These are phyloP conservation scores for Eupithecia abbreviata DNA, from an alignment of 2,888 invertebrate genomes.

Conservation along the genomic window DNA sequence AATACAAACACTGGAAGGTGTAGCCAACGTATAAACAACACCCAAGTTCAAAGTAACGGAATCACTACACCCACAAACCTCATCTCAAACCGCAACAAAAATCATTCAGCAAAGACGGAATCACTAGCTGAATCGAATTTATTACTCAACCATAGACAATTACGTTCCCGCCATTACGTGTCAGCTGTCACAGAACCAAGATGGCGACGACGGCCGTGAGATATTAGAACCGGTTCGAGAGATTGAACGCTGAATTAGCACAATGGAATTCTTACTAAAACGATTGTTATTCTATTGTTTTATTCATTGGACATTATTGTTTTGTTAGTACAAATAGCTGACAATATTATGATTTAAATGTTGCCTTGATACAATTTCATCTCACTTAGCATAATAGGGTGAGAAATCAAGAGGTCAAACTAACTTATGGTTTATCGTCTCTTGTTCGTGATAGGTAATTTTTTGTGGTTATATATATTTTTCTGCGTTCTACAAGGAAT, in stretches of 20 bases:
- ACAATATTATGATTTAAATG: conserved; percentile 4
- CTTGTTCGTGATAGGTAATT: no score
- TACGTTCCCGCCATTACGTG: conserved; percentile 62
- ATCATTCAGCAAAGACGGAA: conserved; percentile 45
- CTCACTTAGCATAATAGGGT: neutral
- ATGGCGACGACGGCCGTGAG: conserved; percentile 65
- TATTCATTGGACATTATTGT: conserved; percentile 38
- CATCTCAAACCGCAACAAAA: conserved; percentile 44
- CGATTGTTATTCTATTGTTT: conserved; percentile 24
- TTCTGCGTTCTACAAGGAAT: no score
- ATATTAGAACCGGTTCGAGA: conserved; percentile 35
- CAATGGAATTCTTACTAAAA: conserved; percentile 40
- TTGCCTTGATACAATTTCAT: neutral
- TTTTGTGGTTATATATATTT: no score
- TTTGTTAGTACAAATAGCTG: conserved; percentile 16
- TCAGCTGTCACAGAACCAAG: conserved; percentile 62
- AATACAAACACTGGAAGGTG: neutral
- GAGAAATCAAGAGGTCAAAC: neutral
- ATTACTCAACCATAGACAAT: conserved; percentile 66
- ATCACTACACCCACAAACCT: neutral
- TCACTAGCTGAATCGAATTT: conserved; percentile 60
- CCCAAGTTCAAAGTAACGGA: conserved; percentile 5
- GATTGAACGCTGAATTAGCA: conserved; percentile 41
- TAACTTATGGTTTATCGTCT: neutral
- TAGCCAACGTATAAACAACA: neutral